Base-by-base conservation (phyloP, 2,113 vertebrate genomes). In the Progne subis region DNA sequence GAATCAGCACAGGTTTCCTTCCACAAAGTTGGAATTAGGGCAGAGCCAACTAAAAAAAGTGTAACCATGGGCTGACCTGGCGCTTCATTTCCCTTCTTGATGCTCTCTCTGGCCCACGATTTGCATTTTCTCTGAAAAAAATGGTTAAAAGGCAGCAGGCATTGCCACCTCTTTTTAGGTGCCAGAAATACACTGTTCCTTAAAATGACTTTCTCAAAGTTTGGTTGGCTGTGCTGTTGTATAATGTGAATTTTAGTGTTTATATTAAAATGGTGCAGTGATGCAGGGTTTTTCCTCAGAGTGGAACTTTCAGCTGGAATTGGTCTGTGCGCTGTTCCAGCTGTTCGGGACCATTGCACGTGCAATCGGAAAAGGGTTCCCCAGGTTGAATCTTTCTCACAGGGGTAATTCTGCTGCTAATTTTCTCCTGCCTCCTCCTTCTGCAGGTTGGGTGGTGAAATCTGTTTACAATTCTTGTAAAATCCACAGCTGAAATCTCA, bases 51-150 rank as follows among this genome's bases (percentile, higher is more conserved):
- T 37, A 39, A 64, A 41, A 69, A 67, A 76, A 55, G 69, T 77
- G 8, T n/a, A 56, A 65, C 68, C 31, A 26, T 41, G 8, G 67
- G 17, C 29, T 82, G 63, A 90, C 60, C 52, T 78, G 71, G 69
- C 76, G 80, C 67, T 92, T 92, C 76, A 69, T 96, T 98, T 97
- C 90, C 91, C 77, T 97, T 97, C 93, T 92, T 94, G 83, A 1
- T 87, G 88, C 92, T 88, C 78, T 85, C 2, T 0, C 97, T 96
- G 86, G 85, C 93, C 89, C 82, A 31, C 57, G 81, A 90, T 79
- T 89, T 90, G 83, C 65, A 49, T 93, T 93, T 95, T 72, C 72
- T 72, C 53, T 83, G 81, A 41, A 91, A 41, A 91, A 91, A 78
- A 78, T 43, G n/a, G 26, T 74, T 85, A 67, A 93, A 65, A 65